Evolutionary conservation across 1,140 invertebrate species (phyloP).

Genomic region (Copidosoma floridanum): DNA sequence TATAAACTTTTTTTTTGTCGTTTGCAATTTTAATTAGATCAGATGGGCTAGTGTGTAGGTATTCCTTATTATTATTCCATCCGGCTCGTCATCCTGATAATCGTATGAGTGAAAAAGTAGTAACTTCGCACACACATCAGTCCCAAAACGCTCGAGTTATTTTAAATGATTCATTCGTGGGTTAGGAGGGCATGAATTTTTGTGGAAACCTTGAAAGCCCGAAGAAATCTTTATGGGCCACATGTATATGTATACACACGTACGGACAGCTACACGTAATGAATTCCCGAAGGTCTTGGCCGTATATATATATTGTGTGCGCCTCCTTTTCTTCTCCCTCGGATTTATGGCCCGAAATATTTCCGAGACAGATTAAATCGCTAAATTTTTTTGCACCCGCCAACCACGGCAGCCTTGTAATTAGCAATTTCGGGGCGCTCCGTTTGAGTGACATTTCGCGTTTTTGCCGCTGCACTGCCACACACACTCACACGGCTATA

Average conservation of each 20-base stretch:
- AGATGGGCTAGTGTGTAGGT: too few relatives aligned
- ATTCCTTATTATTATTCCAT: too few relatives aligned
- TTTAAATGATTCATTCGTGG: slow-evolving; percentile 1
- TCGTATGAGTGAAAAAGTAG: not conserved
- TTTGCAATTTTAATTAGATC: not conserved
- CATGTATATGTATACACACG: too few relatives aligned
- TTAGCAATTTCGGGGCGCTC: slow-evolving; percentile 7
- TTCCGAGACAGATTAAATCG: slow-evolving; percentile 25
- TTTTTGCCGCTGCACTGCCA: not conserved
- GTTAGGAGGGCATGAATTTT: too few relatives aligned
- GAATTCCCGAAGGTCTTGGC: slow-evolving; percentile 9
- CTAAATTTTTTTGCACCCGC: slow-evolving; percentile 14
- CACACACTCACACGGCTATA: too few relatives aligned
- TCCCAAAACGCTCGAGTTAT: too few relatives aligned
- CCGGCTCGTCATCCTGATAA: not conserved
- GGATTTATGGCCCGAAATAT: slow-evolving; percentile 25
- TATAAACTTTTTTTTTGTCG: not conserved
- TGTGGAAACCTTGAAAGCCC: slow-evolving; percentile 17
- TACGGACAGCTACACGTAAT: slow-evolving; percentile 13
- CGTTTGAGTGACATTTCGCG: slow-evolving; percentile 25
- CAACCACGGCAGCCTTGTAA: slow-evolving; percentile 16
- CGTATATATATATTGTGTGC: not conserved
- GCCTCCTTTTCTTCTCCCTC: too few relatives aligned
- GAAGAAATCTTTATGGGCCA: slow-evolving; percentile 15
- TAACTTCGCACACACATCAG: too few relatives aligned